Evolutionary conservation across 2,888 invertebrate species (phyloP).

Genomic region (Chloromyia formosa): DNA sequence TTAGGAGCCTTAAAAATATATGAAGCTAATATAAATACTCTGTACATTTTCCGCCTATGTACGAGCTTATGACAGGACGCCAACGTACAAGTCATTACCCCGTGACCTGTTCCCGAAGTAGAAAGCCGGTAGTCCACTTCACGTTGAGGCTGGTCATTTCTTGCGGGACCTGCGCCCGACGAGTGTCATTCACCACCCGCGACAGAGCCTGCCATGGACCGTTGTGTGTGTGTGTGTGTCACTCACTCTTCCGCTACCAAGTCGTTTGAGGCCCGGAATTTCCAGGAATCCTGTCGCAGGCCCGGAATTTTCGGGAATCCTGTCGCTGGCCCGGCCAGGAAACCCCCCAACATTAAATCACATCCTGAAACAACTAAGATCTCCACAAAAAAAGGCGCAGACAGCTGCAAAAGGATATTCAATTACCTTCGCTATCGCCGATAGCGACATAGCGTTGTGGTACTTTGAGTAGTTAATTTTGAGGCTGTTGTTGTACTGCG

Average conservation of each 20-base stretch:
- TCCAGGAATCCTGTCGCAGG: too few species aligned
- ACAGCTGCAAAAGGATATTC: too few species aligned
- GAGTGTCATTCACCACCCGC: slow-evolving; percentile 7
- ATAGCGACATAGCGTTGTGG: slow-evolving; percentile 70
- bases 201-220: slow-evolving; percentile 1
- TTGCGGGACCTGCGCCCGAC: slow-evolving; percentile 31
- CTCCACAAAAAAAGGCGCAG: too few species aligned
- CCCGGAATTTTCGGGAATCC: background rate
- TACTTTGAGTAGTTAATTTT: slow-evolving; percentile 75
- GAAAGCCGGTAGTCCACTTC: slow-evolving; percentile 24
- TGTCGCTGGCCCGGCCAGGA: too few species aligned
- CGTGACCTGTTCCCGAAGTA: background rate
- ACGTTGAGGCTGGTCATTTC: slow-evolving; percentile 38
- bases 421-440: slow-evolving; percentile 74
- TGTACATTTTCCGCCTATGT: too few species aligned
- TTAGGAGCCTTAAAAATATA: too few species aligned
- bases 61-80: too few species aligned
- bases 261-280: too few species aligned
- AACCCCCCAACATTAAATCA: too few species aligned
- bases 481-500: slow-evolving; percentile 59
- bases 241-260: too few species aligned
- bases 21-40: too few species aligned
- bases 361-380: too few species aligned
- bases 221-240: background rate
- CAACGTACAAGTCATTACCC: slow-evolving; percentile 8